Conservation (phyloP, 2,797 vertebrate species). For the Tenualosa thibaudeaui region DNA sequence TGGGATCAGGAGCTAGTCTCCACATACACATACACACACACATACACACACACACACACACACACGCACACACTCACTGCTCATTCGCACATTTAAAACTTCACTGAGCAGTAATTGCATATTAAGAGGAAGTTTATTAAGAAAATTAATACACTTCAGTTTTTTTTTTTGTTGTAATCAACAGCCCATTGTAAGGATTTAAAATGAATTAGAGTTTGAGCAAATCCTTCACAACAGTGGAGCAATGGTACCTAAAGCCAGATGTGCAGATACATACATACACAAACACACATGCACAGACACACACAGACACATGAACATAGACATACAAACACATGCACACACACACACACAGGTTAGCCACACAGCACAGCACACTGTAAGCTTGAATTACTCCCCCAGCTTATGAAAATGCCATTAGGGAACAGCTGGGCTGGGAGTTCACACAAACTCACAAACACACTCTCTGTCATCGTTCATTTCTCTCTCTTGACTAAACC, state of each 20-base stretch:
- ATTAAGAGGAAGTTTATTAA: neutral
- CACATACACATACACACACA: no score
- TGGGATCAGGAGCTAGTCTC: no score
- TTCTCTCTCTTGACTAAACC: no score
- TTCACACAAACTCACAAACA: neutral
- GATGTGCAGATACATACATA: neutral
- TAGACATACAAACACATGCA: no score
- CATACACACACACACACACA: no score
- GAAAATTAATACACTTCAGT: neutral
- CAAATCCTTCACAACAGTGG: neutral
- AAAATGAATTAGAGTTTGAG: constrained; percentile 10
- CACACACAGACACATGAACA: neutral
- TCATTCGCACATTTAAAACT: neutral
- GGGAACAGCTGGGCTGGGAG: neutral
- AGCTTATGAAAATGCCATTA: constrained; percentile 13
- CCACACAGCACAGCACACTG: neutral
- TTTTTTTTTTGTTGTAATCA: neutral
- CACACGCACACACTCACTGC: no score
- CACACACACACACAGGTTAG: neutral
- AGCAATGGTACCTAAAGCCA: neutral
- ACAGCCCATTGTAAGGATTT: neutral
- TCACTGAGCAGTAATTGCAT: neutral
- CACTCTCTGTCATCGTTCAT: neutral
- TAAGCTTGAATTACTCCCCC: neutral
- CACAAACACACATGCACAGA: neutral